These are phyloP conservation scores for Lithodes maja DNA, from an alignment of 2,888 invertebrate species.

Conservation along the genomic window DNA sequence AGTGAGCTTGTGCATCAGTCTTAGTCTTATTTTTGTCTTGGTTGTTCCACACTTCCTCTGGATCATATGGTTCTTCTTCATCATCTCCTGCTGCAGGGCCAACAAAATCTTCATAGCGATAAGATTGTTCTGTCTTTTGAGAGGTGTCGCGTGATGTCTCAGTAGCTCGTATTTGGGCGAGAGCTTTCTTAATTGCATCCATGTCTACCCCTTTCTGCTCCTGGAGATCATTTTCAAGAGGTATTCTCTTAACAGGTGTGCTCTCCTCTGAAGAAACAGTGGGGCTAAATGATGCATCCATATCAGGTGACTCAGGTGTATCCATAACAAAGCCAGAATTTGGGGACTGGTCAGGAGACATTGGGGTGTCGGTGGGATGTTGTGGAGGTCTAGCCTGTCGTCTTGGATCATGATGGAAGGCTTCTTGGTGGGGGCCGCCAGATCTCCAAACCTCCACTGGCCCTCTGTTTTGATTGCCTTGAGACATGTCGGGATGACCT, in stretches of 20 bases:
- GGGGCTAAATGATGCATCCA: conserved; percentile 49
- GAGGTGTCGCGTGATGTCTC: conserved; percentile 7
- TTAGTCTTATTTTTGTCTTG: not conserved
- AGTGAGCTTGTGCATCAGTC: not conserved
- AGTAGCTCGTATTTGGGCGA: conserved; percentile 50
- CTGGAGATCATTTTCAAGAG: conserved; percentile 46
- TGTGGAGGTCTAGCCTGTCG: not conserved
- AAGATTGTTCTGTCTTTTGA: conserved; percentile 26
- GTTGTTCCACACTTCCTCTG: conserved; percentile 64
- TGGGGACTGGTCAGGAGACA: conserved; percentile 50
- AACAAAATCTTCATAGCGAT: conserved; percentile 69
- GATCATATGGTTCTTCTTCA: conserved; percentile 61
- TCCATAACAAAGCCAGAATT: conserved; percentile 23
- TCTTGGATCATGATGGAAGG: not conserved
- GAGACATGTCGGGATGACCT: not conserved
- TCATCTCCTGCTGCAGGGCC: conserved; percentile 55
- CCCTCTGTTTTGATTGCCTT: not conserved
- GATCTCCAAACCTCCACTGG: not conserved
- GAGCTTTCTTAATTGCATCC: conserved; percentile 58
- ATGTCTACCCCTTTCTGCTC: conserved; percentile 54
- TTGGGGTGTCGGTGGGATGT: conserved; percentile 26
- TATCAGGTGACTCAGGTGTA: conserved; percentile 65
- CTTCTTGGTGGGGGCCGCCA: not conserved
- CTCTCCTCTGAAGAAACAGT: conserved; percentile 38
- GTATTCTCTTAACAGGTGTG: conserved; percentile 48